Conservation (phyloP, 2,113 vertebrate species). For the Panthera tigris region DNA sequence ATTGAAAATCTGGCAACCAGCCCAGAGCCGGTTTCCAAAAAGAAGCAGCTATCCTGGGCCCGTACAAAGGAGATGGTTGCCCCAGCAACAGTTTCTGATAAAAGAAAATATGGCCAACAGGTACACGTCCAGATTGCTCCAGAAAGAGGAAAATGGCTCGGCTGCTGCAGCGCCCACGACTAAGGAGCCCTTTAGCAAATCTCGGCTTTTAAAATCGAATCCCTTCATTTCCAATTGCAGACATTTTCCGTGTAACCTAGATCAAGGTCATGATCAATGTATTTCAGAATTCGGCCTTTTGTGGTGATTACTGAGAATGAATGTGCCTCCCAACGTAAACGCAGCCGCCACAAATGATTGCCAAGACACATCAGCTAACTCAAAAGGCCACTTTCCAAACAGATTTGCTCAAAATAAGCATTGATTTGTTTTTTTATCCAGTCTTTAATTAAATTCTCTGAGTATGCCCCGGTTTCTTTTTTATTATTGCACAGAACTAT, state of each 20-base stretch:
- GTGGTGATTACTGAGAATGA: neutral
- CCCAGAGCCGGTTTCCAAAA: constrained; percentile 67
- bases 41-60: constrained; percentile 48
- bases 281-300: neutral
- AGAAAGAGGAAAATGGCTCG: neutral
- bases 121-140: constrained; percentile 35
- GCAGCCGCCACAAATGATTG: neutral
- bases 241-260: neutral
- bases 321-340: neutral
- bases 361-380: neutral
- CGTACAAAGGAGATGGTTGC: constrained; percentile 77
- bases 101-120: constrained; percentile 75
- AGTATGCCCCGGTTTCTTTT: neutral
- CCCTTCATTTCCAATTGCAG: neutral
- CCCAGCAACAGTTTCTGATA: constrained; percentile 77
- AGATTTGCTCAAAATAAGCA: neutral
- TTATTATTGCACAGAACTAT: neutral
- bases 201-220: neutral
- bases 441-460: neutral
- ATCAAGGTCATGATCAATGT: neutral
- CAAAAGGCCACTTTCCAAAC: neutral
- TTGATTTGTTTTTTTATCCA: neutral
- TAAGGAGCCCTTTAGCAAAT: constrained; percentile 7
- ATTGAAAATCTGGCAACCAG: constrained; percentile 67
- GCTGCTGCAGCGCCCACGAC: neutral